A percentile compares a stretch with the other conserved stretches of the same genome.
phyloP scores from a whole-genome alignment of 2,888 invertebrate species.

The Zaprionus bogoriensis region DNA sequence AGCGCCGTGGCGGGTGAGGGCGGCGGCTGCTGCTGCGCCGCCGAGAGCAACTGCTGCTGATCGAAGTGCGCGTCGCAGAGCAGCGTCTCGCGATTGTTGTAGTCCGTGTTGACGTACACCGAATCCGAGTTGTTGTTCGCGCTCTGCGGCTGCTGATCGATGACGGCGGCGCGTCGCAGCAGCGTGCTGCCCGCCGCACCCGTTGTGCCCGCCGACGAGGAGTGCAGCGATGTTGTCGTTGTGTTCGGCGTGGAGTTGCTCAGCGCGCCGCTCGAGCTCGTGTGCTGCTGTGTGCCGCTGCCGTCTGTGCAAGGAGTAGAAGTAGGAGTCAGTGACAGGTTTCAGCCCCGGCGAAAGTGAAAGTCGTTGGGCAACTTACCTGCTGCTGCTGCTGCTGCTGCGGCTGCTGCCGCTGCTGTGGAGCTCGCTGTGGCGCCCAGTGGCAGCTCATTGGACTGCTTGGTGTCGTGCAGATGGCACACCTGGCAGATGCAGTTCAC shows the following conservation, averaged over 20 bases:
- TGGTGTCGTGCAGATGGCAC: constrained; percentile 90
- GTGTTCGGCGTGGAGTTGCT: constrained; percentile 75
- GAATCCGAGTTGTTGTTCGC: constrained; percentile 69
- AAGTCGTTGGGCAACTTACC: constrained; percentile 46
- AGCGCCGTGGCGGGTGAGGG: constrained; percentile 72
- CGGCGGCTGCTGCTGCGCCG: constrained; percentile 67
- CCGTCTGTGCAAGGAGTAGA: constrained; percentile 53
- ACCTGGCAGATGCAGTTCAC: constrained; percentile 96
- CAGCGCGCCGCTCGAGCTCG: constrained; percentile 59
- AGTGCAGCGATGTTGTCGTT: constrained; percentile 74
- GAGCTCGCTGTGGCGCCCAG: constrained; percentile 54
- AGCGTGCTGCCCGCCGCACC: constrained; percentile 42
- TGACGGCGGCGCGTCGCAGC: constrained; percentile 31
- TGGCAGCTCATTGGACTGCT: constrained; percentile 79
- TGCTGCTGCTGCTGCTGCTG: constrained; percentile 15
- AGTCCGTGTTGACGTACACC: constrained; percentile 81
- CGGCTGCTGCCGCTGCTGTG: constrained; percentile 22
- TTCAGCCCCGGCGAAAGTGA: constrained; percentile 21
- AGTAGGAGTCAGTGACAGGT: neutral
- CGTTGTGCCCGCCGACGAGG: constrained; percentile 42
- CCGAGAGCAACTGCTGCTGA: constrained; percentile 67
- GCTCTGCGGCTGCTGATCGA: constrained; percentile 40
- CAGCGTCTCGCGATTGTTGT: constrained; percentile 80
- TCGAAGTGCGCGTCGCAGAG: constrained; percentile 78
- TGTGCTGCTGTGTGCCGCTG: constrained; percentile 57